phyloP scores from a whole-genome alignment of 2,797 vertebrate genomes.

The Poeciliopsis paucimaculata region DNA sequence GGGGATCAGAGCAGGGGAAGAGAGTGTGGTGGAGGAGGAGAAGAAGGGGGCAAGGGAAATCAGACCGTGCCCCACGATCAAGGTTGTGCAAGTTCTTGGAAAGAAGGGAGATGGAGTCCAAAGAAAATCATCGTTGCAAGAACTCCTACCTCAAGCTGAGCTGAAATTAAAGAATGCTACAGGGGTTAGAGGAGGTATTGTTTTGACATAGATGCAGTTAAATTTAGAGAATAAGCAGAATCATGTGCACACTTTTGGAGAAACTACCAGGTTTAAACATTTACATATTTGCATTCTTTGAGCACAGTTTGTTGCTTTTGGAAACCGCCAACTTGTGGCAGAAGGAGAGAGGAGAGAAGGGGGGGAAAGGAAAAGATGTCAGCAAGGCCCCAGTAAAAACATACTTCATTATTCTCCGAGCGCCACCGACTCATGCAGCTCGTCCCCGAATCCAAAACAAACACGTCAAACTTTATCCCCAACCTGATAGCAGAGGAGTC shows the following conservation, averaged over 20 bases:
- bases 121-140: conserved; percentile 28
- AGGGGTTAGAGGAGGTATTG: conserved; percentile 11
- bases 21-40: conserved; percentile 5
- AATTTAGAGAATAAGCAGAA: conserved; percentile 16
- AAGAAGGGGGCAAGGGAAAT: conserved; percentile 3
- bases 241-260: conserved; percentile 12
- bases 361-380: conserved; percentile 36
- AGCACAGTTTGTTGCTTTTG: conserved; percentile 65
- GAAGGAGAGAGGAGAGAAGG: conserved; percentile 23
- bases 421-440: conserved; percentile 8
- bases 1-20: conserved; percentile 50
- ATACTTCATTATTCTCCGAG: conserved; percentile 64
- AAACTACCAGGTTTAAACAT: conserved; percentile 50
- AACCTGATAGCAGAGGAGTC: conserved; percentile 39
- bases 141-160: conserved; percentile 17
- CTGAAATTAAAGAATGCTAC: conserved; percentile 2
- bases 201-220: conserved; percentile 29
- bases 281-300: conserved; percentile 54
- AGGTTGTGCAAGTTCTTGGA: conserved; percentile 56
- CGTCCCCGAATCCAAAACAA: conserved; percentile 60
- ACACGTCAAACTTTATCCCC: conserved; percentile 53
- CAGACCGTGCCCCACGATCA: conserved; percentile 33
- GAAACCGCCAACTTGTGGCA: conserved; percentile 52
- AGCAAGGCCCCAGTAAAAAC: conserved; percentile 59
- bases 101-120: conserved; percentile 24